Percentiles rank a stretch among this genome's conserved stretches.
Evolutionary conservation across 1,140 invertebrate species (phyloP).

Genomic region (Bombus pascuorum): DNA sequence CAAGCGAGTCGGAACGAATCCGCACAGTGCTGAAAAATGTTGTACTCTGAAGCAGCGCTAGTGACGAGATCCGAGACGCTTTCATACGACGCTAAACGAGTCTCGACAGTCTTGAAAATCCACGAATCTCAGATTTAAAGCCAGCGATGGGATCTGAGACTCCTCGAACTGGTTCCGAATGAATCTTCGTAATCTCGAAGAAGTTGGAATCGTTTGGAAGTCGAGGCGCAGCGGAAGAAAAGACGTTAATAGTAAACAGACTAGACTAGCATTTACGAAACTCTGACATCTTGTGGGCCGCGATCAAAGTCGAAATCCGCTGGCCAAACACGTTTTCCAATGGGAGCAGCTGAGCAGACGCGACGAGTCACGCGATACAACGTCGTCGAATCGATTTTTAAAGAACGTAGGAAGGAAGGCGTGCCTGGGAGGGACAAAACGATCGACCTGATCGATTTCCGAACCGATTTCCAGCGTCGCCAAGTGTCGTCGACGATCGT

Average conservation of each 20-base stretch:
- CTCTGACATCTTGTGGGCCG: background rate
- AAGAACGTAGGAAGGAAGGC: background rate
- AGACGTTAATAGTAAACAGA: background rate
- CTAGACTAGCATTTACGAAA: background rate
- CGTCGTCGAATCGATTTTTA: slow-evolving; percentile 54
- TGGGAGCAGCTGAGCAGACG: slow-evolving; percentile 72
- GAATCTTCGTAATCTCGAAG: background rate
- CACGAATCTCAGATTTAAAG: too few relatives aligned
- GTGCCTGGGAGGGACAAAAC: slow-evolving; percentile 25
- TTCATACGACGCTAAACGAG: background rate
- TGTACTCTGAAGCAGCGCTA: too few relatives aligned
- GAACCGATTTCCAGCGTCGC: slow-evolving; percentile 41
- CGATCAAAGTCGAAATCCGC: background rate
- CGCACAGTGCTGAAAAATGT: too few relatives aligned
- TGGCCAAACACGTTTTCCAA: slow-evolving; percentile 12
- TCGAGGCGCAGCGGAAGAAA: background rate
- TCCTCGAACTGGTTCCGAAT: too few relatives aligned
- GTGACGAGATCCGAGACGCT: too few relatives aligned
- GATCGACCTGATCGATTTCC: background rate
- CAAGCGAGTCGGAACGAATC: background rate
- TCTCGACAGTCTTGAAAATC: background rate
- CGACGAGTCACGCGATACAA: slow-evolving; percentile 7
- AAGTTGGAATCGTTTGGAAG: background rate
- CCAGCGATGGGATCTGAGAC: too few relatives aligned
- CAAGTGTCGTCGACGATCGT: slow-evolving; percentile 62